phyloP scores from a whole-genome alignment of 2,113 vertebrate genomes.

The Muntiacus reevesi region DNA sequence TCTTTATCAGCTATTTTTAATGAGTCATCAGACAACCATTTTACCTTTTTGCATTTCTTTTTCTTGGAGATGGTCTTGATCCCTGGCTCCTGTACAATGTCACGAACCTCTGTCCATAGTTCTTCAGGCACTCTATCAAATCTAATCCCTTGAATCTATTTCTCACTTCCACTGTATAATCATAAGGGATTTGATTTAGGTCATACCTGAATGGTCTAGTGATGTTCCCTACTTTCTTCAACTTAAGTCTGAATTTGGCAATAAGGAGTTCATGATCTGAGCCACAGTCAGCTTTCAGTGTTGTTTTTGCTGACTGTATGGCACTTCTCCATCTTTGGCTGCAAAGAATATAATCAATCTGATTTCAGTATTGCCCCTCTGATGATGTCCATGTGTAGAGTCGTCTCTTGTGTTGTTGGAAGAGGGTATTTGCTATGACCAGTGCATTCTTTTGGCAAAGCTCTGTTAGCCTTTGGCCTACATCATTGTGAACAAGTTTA shows the following conservation, averaged over 20 bases:
- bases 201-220: neutral
- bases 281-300: neutral
- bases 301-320: neutral
- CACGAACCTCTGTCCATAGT: neutral
- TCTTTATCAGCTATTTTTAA: neutral
- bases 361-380: neutral
- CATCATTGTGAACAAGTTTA: neutral
- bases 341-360: neutral
- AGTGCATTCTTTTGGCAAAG: neutral
- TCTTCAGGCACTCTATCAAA: neutral
- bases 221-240: neutral
- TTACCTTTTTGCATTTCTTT: neutral
- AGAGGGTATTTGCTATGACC: neutral
- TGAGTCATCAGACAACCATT: neutral
- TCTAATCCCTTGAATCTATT: neutral
- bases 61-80: neutral
- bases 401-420: neutral
- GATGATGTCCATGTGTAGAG: neutral
- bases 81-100: neutral
- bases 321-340: neutral
- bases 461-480: neutral
- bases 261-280: neutral
- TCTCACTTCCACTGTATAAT: neutral
- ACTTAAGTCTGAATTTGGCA: neutral
- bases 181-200: neutral